Evolutionary conservation across 1,140 invertebrate species (phyloP).

Genomic region (Drosophila gunungcola): DNA sequence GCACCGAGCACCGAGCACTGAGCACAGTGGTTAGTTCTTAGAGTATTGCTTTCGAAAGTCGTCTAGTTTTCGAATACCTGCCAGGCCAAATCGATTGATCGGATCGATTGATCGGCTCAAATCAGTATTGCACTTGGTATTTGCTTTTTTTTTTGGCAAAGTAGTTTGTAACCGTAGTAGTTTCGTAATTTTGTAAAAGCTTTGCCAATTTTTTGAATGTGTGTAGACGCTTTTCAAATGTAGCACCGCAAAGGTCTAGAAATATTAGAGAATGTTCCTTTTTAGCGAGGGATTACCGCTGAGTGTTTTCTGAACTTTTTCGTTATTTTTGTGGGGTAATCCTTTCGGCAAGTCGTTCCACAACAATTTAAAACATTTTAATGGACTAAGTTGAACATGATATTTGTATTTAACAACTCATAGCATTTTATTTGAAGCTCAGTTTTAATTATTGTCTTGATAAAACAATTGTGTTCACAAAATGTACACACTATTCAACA

Average conservation of each 20-base stretch:
- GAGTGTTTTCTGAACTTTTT: conserved; percentile 5
- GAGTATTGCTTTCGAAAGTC: conserved; percentile 41
- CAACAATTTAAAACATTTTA: conserved; percentile 62
- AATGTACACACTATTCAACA: conserved; percentile 17
- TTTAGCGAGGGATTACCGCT: conserved; percentile 17
- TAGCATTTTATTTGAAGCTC: conserved; percentile 25
- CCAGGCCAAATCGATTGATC: conserved; percentile 44
- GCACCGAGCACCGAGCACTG: conserved; percentile 31
- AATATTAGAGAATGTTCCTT: conserved; percentile 46
- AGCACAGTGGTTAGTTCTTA: conserved; percentile 77
- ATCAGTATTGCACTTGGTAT: conserved; percentile 52
- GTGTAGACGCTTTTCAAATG: conserved; percentile 56
- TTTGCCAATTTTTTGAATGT: conserved; percentile 63
- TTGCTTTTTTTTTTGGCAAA: conserved; percentile 39
- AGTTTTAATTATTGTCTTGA: conserved; percentile 33
- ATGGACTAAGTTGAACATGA: conserved; percentile 78
- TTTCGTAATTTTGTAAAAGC: conserved; percentile 82
- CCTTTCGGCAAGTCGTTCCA: conserved; percentile 42
- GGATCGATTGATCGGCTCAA: conserved; percentile 24
- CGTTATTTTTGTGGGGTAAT: conserved; percentile 27
- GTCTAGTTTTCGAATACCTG: conserved; percentile 43
- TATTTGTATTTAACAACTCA: conserved; percentile 47
- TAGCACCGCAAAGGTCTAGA: conserved; percentile 28
- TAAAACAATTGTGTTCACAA: conserved; percentile 62
- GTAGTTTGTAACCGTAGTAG: conserved; percentile 78